Conservation (phyloP, 1,140 invertebrate genomes). For the Ostrea denselamellosa region DNA sequence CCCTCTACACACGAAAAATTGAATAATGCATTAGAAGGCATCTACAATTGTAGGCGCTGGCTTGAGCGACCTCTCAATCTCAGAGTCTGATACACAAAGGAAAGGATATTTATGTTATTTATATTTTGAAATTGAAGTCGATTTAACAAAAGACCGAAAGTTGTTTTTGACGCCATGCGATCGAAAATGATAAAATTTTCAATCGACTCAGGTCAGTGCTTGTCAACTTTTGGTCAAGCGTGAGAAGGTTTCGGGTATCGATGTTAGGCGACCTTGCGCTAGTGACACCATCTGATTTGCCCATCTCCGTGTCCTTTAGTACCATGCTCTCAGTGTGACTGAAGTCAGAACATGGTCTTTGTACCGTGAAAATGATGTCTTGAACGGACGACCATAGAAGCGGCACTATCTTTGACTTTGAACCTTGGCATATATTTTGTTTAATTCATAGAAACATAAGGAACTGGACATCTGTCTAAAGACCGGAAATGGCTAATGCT, state of each 20-base stretch:
- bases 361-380: neutral
- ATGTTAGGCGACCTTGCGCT: neutral
- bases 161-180: slow-evolving; percentile 13
- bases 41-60: slow-evolving; percentile 7
- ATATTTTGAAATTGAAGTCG: slow-evolving; percentile 22
- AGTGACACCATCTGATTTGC: slow-evolving; percentile 13
- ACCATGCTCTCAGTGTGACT: neutral
- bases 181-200: neutral
- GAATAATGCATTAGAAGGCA: slow-evolving; percentile 24
- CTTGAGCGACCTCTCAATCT: neutral
- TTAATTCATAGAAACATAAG: too few relatives aligned
- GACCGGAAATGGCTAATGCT: too few relatives aligned
- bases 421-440: too few relatives aligned
- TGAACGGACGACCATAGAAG: neutral
- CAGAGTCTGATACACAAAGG: neutral
- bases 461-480: too few relatives aligned
- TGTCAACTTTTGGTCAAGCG: slow-evolving; percentile 19
- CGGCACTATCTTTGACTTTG: too few relatives aligned
- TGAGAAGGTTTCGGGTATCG: neutral
- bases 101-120: slow-evolving; percentile 21
- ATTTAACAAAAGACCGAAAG: neutral
- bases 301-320: neutral
- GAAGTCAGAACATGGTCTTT: neutral
- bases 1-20: slow-evolving; percentile 21
- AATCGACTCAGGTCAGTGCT: neutral